Evolutionary conservation across 2,113 vertebrate species (phyloP), one percentile per base, ranked within the genome.

Genomic region (Rhagologus leucostigma): DNA sequence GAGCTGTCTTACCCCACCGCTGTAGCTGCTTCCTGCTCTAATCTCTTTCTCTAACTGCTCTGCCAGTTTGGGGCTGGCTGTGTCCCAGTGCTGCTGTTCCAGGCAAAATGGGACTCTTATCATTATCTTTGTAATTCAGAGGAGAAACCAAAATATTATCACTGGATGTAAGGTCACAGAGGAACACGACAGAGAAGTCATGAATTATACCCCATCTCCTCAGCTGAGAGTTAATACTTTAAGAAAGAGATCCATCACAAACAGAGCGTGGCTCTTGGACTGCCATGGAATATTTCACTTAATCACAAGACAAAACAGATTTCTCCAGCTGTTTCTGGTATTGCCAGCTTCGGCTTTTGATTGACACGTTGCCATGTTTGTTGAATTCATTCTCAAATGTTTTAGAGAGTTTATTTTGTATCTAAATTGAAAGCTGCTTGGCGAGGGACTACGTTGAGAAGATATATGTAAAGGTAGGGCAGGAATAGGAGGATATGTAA

Each of bases 71-170:
- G 63, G 73, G 59, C 90, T 87, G 64, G 70, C 87, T 56, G 55
- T 6, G 37, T 39, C 90, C 79, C 65, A 69, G 60, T 2, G 41
- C 65, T 56, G 76, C 79, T 11, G 14, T 76, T 93, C 73, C 85
- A 74, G 82, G 80, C 41, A 47, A 86, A 92, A 80, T 0, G 21
- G 39, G 70, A 35, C 53, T 65, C 24, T n/a, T 32, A 26, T 57
- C 1, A 5, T 67, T 93, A 52, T 89, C 93, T 67, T 23, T 55
- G 81, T 67, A 71, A 84, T 44, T 68, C 74, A 63, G 84, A 74
- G 41, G 32, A 71, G 60, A 49, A 93, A 88, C 52, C 77, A 87
- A 87, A 96, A 93, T 88, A 22, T 91, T 78, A 32, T 93, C 75
- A 55, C 42, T 47, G 42, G 77, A 49, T 2, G 4, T 59, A 55